These are phyloP conservation scores for Pterocles gutturalis DNA, from an alignment of 2,113 vertebrate genomes.

Conservation along the genomic window DNA sequence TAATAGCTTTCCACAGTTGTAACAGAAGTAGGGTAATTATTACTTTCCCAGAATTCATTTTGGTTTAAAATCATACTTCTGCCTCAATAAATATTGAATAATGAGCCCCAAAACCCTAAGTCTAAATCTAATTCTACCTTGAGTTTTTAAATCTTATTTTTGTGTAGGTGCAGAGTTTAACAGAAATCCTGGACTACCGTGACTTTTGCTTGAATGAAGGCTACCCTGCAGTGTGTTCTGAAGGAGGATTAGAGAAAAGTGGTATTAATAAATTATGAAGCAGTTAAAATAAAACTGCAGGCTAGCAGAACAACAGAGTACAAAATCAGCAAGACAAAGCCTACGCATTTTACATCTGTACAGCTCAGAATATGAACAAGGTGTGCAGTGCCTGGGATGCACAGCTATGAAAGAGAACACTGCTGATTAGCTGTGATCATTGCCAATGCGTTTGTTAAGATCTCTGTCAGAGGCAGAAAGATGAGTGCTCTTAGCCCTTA, in stretches of 20 bases:
- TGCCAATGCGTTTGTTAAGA: background rate
- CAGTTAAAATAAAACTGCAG: constrained; percentile 54
- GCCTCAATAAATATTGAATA: constrained; percentile 63
- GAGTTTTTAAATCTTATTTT: constrained; percentile 59
- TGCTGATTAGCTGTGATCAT: background rate
- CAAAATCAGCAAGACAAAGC: constrained; percentile 51
- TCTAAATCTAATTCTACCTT: constrained; percentile 58
- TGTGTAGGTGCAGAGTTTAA: constrained; percentile 42
- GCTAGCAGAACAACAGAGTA: constrained; percentile 30
- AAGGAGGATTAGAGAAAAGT: constrained; percentile 54
- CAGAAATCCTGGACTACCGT: background rate
- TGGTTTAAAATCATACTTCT: constrained; percentile 69
- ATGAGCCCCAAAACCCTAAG: constrained; percentile 18
- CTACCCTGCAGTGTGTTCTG: constrained; percentile 33
- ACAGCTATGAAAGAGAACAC: background rate
- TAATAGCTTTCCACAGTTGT: constrained; percentile 33
- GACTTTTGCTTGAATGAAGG: constrained; percentile 42
- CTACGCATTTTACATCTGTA: background rate
- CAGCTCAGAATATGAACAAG: constrained; percentile 1
- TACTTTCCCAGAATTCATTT: constrained; percentile 61
- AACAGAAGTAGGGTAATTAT: constrained; percentile 59
- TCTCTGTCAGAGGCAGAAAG: background rate
- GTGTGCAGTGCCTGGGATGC: background rate
- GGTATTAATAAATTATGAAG: constrained; percentile 66
- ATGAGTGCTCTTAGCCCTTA: background rate